Evolutionary conservation across 2,113 vertebrate genomes (phyloP), one percentile per base, ranked within the genome.

Genomic region (Chlamydotis undulata): DNA sequence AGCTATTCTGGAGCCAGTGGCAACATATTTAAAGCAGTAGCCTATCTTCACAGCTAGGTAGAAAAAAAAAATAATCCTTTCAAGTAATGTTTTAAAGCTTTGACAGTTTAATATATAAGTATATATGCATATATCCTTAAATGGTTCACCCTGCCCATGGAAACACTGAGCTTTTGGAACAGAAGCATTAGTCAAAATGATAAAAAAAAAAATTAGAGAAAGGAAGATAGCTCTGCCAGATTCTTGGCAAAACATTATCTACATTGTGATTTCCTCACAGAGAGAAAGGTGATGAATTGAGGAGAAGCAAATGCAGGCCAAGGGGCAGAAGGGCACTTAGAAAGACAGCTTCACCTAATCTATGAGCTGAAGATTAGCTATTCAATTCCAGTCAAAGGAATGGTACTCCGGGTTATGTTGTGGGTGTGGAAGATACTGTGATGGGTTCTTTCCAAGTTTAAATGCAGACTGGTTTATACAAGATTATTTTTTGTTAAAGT

Each of bases 241-340:
- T 91, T 96, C 91, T 93, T 96, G 96, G 96, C 94, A 96, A 89
- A 94, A 91, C 50, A n/a, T 85, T 96, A 95, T 96, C 96, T 94
- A 14, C 77, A 23, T 17, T 86, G 82, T 83, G 96, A 96, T 96
- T 96, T 96, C 95, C 93, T 96, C 84, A 80, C 73, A 53, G 75
- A 97, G 73, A 57, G 35, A 81, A 96, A 95, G 93, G 96, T 97
- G 95, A 97, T 95, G 89, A 97, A 96, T 81, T 93, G 82, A 95
- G 73, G 89, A 95, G 94, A 96, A 90, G 73, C 60, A 95, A 96
- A 81, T 0, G 3, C 93, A 95, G 93, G 91, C 90, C 96, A 97
- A 91, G 83, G 96, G 78, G 82, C 94, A 95, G 90, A 52, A 91
- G 87, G 83, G 59, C 75, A 69, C 61, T 94, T 73, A 91, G 59